phyloP scores from a whole-genome alignment of 2,113 vertebrate genomes.

The Chloropsis cyanopogon region DNA sequence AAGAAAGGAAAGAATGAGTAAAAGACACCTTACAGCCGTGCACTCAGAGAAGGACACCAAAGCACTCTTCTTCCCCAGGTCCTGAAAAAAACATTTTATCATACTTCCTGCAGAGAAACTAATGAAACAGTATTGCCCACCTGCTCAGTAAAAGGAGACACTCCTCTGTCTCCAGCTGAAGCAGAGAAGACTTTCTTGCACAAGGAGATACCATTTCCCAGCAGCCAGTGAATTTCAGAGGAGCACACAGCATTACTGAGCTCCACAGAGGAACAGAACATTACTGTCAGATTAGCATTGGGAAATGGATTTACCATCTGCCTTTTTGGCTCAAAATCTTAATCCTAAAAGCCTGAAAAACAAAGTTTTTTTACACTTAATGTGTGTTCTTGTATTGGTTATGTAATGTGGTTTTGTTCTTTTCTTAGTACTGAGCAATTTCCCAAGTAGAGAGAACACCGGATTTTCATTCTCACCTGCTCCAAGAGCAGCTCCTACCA shows the following conservation, averaged over 20 bases:
- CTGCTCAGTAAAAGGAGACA: not conserved
- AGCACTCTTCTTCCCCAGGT: not conserved
- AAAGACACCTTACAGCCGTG: not conserved
- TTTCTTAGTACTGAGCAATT: not conserved
- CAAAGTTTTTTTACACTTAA: not conserved
- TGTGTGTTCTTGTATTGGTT: not conserved
- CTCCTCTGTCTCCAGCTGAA: not conserved
- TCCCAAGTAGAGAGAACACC: not conserved
- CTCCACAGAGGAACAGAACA: not conserved
- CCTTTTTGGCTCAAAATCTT: not conserved
- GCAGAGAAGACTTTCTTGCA: not conserved
- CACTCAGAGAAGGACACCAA: not conserved
- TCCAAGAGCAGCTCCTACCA: not conserved
- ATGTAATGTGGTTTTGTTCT: not conserved
- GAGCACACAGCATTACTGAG: not conserved
- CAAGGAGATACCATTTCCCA: not conserved
- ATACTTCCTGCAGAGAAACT: not conserved
- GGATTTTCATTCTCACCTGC: not conserved
- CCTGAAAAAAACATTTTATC: not conserved
- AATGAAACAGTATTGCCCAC: not conserved
- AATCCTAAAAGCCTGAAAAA: not conserved
- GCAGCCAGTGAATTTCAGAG: not conserved
- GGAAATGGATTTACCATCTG: slow-evolving; percentile 26
- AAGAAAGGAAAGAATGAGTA: not conserved
- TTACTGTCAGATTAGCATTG: not conserved